Conservation (phyloP, 1,140 invertebrate species). For the Sitobion miscanthi region DNA sequence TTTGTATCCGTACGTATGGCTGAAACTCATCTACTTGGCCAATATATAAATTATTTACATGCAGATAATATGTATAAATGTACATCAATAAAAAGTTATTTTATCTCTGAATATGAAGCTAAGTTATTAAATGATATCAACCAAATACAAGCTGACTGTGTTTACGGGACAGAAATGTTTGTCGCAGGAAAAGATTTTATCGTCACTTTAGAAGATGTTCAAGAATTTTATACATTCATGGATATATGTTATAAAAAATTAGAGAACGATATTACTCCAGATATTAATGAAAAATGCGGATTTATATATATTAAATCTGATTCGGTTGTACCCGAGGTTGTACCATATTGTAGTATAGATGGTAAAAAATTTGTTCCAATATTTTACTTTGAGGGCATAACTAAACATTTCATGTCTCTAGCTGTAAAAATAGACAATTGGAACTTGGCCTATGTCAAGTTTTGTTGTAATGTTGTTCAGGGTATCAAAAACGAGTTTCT, state of each 20-base stretch:
- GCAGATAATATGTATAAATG: conserved; percentile 80
- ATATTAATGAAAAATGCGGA: conserved; percentile 80
- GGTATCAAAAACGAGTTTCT: conserved; percentile 87
- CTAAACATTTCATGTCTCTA: conserved; percentile 71
- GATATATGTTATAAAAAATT: conserved; percentile 87
- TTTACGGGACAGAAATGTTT: too few relatives aligned
- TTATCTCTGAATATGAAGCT: conserved; percentile 88
- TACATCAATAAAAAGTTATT: conserved; percentile 90
- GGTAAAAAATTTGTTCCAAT: conserved; percentile 86
- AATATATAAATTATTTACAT: conserved; percentile 76
- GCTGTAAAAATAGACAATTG: conserved; percentile 80
- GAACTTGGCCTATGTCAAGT: conserved; percentile 90
- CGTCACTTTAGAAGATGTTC: too few relatives aligned
- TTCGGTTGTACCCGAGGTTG: conserved; percentile 74
- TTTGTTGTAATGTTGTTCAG: conserved; percentile 85
- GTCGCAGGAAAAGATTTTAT: too few relatives aligned
- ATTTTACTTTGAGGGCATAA: conserved; percentile 94
- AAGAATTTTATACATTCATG: conserved; percentile 60
- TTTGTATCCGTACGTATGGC: conserved; percentile 68
- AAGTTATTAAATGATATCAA: conserved; percentile 95
- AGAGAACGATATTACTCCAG: conserved; percentile 64
- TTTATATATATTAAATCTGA: conserved; percentile 94
- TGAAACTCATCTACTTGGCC: conserved; percentile 81
- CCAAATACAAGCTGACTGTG: conserved; percentile 57
- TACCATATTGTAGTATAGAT: conserved; percentile 87